These are phyloP conservation scores for Hassar affinis DNA, from an alignment of 2,113 vertebrate genomes.

Conservation along the genomic window DNA sequence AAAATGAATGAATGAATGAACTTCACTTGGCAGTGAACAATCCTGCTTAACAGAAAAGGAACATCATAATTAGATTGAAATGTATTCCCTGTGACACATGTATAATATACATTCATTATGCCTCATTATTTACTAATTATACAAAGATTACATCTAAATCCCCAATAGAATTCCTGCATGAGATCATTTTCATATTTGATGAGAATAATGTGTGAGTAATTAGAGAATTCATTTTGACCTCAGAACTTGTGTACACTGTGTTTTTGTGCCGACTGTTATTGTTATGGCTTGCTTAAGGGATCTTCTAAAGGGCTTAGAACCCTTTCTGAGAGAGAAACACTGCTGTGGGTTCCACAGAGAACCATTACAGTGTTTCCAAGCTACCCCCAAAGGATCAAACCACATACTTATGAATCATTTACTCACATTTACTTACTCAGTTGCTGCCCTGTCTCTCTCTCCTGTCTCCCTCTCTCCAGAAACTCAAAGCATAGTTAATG, in stretches of 20 bases:
- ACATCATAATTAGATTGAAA: background rate
- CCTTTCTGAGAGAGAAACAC: background rate
- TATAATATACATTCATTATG: constrained; percentile 4
- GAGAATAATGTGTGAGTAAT: background rate
- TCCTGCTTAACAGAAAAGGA: background rate
- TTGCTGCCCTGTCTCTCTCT: background rate
- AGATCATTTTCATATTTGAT: background rate
- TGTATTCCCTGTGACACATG: background rate
- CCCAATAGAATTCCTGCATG: background rate
- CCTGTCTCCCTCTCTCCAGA: background rate
- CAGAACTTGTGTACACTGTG: background rate
- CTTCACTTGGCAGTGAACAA: background rate
- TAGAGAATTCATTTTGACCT: background rate
- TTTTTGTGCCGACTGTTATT: background rate
- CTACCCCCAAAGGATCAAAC: background rate
- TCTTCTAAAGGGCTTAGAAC: background rate
- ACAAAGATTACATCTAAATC: background rate
- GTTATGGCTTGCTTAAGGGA: background rate
- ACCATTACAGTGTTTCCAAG: background rate
- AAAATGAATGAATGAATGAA: too few species aligned
- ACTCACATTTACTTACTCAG: background rate
- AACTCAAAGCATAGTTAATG: background rate
- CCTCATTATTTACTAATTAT: background rate
- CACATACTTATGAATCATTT: background rate
- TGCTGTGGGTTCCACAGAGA: background rate